Base-by-base conservation (phyloP, 2,888 invertebrate species). In the Andricus quercusramuli region DNA sequence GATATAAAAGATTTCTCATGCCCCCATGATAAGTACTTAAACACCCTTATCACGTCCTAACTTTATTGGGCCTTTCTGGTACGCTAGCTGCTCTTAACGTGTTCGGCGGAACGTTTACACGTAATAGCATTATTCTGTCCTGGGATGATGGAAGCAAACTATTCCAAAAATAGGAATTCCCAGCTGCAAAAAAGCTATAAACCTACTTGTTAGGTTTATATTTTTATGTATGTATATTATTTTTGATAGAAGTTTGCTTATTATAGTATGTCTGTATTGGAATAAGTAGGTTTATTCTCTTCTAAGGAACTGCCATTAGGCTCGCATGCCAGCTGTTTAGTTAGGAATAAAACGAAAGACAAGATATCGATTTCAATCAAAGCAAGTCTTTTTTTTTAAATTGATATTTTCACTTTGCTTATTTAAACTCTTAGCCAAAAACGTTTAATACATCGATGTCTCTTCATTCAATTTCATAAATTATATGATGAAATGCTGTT, bases 21-120 rank as follows among this genome's bases (percentile, higher is more conserved):
- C 20, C 56, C n/a, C 74, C 74, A 32, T 74, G 56, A 74, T 56
- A 74, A 6, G 51, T 15, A 20, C 47, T 70, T 70, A 56, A 51
- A 51, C n/a, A 32, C 56, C n/a, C 74, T 70, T 70, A 70, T 70
- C 70, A 70, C 29, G 70, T 70, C 51, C 47, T 25, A 20, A 70
- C 70, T 70, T 70, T 70, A 74, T 74, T n/a, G 51, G 20, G 6
- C 74, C 56, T 74, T 74, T 70, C 51, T 56, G 29, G 32, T 25
- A 56, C 20, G 51, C 51, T 74, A 74, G 32, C 25, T 25, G 29
- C 32, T 20, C 32, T 29, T 74, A 74, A 56, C 74, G 74, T 20
- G 32, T 51, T 74, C 56, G 20, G 29, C 32, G 32, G n/a, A n/a
- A 56, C 37, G 56, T 74, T 56, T 56, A 70, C 51, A 70, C 32